Conservation (phyloP, 2,888 invertebrate species). For the Biston stratarius region DNA sequence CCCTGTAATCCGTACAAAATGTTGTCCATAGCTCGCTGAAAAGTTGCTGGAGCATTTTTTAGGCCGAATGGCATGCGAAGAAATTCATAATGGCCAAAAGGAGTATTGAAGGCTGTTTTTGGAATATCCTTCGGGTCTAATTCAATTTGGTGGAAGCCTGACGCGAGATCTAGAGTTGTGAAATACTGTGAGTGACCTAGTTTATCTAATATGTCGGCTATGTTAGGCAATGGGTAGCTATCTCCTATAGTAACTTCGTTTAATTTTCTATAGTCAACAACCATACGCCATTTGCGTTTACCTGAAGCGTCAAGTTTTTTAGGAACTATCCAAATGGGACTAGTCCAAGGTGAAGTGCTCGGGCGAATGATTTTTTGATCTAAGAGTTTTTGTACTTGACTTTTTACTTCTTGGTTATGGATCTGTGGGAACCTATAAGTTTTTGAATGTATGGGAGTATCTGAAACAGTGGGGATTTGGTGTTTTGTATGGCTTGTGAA, state of each 20-base stretch:
- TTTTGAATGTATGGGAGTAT: slow-evolving; percentile 33
- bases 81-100: slow-evolving; percentile 23
- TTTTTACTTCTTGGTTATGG: slow-evolving; percentile 33
- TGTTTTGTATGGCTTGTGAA: slow-evolving; percentile 31
- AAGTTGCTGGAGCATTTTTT: not conserved
- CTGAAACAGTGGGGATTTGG: slow-evolving; percentile 29
- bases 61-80: slow-evolving; percentile 19
- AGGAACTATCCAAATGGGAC: slow-evolving; percentile 14
- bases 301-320: slow-evolving; percentile 17
- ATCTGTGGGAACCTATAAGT: slow-evolving; percentile 32
- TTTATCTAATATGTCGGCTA: slow-evolving; percentile 9
- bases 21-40: slow-evolving; percentile 1
- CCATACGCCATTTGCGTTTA: slow-evolving; percentile 22
- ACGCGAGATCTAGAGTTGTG: slow-evolving; percentile 21
- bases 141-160: slow-evolving; percentile 24
- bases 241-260: slow-evolving; percentile 30
- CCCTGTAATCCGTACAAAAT: not conserved
- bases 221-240: slow-evolving; percentile 20
- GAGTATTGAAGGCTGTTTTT: slow-evolving; percentile 24
- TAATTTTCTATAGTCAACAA: slow-evolving; percentile 23
- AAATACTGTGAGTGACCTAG: slow-evolving; percentile 9
- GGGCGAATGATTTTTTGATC: slow-evolving; percentile 30
- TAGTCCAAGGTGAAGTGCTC: slow-evolving; percentile 19
- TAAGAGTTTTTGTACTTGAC: slow-evolving; percentile 30
- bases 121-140: slow-evolving; percentile 7